These are phyloP conservation scores for Thecophora atra DNA, from an alignment of 2,888 invertebrate genomes.

Conservation along the genomic window DNA sequence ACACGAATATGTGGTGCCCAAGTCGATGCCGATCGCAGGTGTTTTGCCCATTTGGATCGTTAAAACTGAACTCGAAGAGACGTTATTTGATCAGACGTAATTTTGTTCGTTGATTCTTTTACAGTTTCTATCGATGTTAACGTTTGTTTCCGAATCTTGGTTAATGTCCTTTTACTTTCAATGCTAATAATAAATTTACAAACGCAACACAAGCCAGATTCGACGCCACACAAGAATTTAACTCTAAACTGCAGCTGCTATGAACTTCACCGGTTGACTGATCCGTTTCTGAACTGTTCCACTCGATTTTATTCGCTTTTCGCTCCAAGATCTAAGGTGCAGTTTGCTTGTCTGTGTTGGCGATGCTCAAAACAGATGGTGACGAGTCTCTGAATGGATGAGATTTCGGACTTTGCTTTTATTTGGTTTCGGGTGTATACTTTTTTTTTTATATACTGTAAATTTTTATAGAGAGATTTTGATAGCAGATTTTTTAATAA, in stretches of 20 bases:
- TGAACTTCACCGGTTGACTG: constrained; percentile 46
- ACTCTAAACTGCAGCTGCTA: constrained; percentile 35
- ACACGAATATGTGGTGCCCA: constrained; percentile 89
- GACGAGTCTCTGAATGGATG: background rate
- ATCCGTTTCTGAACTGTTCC: constrained; percentile 43
- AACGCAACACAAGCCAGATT: background rate
- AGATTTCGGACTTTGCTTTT: background rate
- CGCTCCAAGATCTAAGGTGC: background rate
- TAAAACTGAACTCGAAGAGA: background rate
- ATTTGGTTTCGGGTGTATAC: constrained; percentile 2
- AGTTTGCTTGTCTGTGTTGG: background rate
- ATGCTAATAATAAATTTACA: background rate
- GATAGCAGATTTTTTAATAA: background rate
- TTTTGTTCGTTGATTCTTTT: background rate
- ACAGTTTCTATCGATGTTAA: background rate
- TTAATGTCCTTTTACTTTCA: constrained; percentile 5
- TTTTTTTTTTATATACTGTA: background rate
- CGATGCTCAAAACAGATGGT: background rate
- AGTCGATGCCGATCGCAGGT: constrained; percentile 79
- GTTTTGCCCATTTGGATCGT: constrained; percentile 60
- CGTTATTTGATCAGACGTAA: background rate
- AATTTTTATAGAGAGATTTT: background rate
- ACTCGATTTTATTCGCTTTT: constrained; percentile 48
- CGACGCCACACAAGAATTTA: no score
- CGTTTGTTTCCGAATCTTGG: no score